Base-by-base conservation (phyloP, 2,113 vertebrate species). In the Hippocampus zosterae region DNA sequence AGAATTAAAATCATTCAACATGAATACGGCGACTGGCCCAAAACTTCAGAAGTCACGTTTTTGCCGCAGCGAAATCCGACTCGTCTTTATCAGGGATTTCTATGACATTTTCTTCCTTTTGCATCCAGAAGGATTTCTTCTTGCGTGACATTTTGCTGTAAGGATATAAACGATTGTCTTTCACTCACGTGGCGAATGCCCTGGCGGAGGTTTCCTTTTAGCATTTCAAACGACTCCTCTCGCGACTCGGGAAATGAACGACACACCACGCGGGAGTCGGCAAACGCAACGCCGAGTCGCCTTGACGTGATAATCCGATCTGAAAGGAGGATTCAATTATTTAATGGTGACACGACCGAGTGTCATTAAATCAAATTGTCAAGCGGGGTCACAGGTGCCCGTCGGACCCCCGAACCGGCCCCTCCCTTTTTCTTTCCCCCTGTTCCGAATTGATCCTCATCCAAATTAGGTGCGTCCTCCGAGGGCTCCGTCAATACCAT, bases 401-500 rank as follows among this genome's bases (percentile, higher is more conserved):
- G 5, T 73, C 74, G 53, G 29, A 76, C 72, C 76, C 25, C 75
- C 70, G 75, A 55, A 55, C 52, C 21, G n/a, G 8, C 21, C 52
- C 52, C 52, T n/a, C 21, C 8, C 70, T 5, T 79, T 84, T 84
- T 87, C 33, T 37, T 93, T 93, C 93, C 91, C 92, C 93, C 94
- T 92, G 91, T 92, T 90, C 90, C 82, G 85, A 94, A 95, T 94
- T 94, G 93, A 91, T 95, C 94, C 92, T 91, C 91, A 91, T 90
- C 92, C 88, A 92, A 93, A 91, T 94, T 87, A 91, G 89, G 87
- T 79, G 84, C 79, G 89, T 94, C 90, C 91, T 92, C 91, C 93
- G 92, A 93, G 92, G 91, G 88, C 85, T 87, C 80, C 90, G 80
- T 96, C 95, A 92, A 98, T 96, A 94, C 93, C 33, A 98, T 96